phyloP scores from a whole-genome alignment of 2,888 invertebrate genomes.

The Serrognathus titanus region DNA sequence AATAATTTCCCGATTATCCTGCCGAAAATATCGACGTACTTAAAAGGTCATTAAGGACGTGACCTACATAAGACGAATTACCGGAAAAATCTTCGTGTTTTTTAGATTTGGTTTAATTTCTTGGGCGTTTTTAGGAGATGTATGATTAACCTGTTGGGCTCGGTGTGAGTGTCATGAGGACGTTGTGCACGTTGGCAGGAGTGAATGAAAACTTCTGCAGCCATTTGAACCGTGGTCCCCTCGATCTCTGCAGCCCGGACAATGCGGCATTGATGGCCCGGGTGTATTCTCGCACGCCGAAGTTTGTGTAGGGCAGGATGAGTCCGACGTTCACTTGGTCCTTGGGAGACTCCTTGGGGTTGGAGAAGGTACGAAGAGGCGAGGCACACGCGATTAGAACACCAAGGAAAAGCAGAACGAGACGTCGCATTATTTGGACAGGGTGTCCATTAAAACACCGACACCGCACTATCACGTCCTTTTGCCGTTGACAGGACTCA shows the following conservation, averaged over 20 bases:
- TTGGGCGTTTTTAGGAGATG: not conserved
- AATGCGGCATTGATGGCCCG: constrained; percentile 64
- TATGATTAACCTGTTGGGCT: constrained; percentile 68
- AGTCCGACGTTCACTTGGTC: constrained; percentile 55
- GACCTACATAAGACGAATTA: not conserved
- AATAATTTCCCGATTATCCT: too few species aligned
- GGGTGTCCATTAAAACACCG: constrained; percentile 8
- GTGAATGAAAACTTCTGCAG: constrained; percentile 63
- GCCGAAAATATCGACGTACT: constrained; percentile 4
- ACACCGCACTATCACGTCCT: constrained; percentile 17
- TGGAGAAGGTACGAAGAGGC: constrained; percentile 31
- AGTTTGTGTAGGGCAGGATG: constrained; percentile 60
- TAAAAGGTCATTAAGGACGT: constrained; percentile 4
- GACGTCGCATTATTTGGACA: not conserved
- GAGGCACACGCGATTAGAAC: constrained; percentile 28
- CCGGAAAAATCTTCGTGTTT: too few species aligned
- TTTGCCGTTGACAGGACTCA: constrained; percentile 4
- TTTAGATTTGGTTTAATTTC: too few species aligned
- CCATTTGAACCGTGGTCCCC: constrained; percentile 58
- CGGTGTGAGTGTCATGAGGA: constrained; percentile 68
- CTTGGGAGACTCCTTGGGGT: constrained; percentile 18
- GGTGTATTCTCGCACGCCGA: constrained; percentile 64
- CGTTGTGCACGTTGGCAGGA: constrained; percentile 59
- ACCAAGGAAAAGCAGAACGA: constrained; percentile 29
- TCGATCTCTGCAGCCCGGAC: constrained; percentile 55